Evolutionary conservation across 53 echinoderm and acorn worm genomes (phyloP).

Genomic region (Astropecten irregularis): DNA sequence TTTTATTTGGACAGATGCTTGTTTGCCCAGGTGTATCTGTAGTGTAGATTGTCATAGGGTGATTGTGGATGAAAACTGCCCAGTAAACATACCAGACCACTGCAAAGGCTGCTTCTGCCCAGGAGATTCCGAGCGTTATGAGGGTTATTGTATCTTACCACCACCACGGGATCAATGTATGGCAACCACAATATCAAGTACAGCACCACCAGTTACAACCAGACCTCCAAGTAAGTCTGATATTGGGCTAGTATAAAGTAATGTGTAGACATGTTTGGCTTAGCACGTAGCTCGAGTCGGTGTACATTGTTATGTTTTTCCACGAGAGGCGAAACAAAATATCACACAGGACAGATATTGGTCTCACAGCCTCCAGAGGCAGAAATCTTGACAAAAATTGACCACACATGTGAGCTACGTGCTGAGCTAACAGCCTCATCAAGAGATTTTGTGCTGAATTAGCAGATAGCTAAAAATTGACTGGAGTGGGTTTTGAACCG

Average conservation of each 20-base stretch:
- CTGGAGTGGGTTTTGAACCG: too few species aligned
- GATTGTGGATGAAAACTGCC: not conserved
- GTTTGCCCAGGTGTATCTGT: too few species aligned
- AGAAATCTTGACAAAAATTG: not conserved
- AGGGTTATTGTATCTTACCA: not conserved
- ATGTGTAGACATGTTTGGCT: not conserved
- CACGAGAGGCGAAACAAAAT: not conserved
- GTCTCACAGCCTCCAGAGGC: too few species aligned
- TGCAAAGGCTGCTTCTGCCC: not conserved
- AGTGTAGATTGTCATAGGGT: too few species aligned
- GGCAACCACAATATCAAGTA: not conserved
- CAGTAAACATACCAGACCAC: not conserved
- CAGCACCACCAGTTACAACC: not conserved
- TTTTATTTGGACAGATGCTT: too few species aligned
- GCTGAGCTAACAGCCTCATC: not conserved
- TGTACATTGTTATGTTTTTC: not conserved
- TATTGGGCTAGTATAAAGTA: not conserved
- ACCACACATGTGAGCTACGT: not conserved
- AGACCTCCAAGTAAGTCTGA: not conserved
- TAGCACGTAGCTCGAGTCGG: not conserved
- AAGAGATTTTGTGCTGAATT: not conserved
- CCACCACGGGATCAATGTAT: not conserved
- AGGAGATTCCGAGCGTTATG: not conserved
- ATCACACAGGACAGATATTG: too few species aligned
- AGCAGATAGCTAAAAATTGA: too few species aligned